Conservation (phyloP, 2,797 vertebrate genomes). For the Pangasius krempfi region DNA sequence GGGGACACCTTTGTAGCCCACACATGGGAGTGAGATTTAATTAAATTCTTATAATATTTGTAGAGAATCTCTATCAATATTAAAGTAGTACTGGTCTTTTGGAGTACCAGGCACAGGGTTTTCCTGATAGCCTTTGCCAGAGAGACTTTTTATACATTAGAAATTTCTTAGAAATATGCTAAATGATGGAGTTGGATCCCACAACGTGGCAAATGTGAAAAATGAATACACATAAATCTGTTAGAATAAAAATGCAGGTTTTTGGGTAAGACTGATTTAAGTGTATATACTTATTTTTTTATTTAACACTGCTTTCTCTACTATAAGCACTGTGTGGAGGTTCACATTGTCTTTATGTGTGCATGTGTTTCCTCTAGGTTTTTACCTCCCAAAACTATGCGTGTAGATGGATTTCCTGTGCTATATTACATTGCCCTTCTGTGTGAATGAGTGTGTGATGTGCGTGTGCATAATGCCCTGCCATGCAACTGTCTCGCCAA, state of each 20-base stretch:
- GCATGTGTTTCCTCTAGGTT: too few relatives aligned
- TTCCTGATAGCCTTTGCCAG: background rate
- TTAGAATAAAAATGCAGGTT: background rate
- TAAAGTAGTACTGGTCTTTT: background rate
- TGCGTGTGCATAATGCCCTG: too few relatives aligned
- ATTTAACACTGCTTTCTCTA: background rate
- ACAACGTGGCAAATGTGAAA: background rate
- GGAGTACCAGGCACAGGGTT: too few relatives aligned
- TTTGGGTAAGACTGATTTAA: background rate
- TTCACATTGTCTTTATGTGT: background rate
- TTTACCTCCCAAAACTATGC: too few relatives aligned
- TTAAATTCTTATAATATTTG: background rate
- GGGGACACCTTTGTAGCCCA: background rate
- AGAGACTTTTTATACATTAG: background rate
- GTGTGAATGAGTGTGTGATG: too few relatives aligned
- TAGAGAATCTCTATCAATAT: background rate
- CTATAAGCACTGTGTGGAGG: background rate
- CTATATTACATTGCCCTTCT: too few relatives aligned
- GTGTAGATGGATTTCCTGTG: too few relatives aligned
- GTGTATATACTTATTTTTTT: background rate
- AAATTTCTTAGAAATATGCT: background rate
- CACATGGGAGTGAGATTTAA: background rate
- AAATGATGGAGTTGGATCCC: background rate
- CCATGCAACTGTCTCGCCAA: background rate
- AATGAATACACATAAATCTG: background rate